Percentiles rank a stretch among this genome's conserved stretches.
Evolutionary conservation across 1,140 invertebrate species (phyloP).

Genomic region (Dermatophagoides farinae): DNA sequence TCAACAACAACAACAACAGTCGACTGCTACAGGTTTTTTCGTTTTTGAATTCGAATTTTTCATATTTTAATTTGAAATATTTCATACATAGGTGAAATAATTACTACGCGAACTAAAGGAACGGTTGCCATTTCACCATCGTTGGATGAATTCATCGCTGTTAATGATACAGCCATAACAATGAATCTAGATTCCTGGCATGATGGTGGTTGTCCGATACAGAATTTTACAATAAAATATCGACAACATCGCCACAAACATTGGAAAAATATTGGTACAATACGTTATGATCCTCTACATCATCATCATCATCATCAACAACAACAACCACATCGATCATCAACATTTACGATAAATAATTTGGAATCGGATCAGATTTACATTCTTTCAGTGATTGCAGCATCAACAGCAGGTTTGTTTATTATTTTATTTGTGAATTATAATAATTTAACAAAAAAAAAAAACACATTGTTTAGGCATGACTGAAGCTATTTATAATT

Average conservation of each 20-base stretch:
- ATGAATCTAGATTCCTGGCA: constrained; percentile 76
- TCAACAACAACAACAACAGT: constrained; percentile 66
- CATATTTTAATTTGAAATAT: neutral
- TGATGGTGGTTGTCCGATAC: constrained; percentile 82
- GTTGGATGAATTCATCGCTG: constrained; percentile 31
- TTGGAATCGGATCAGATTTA: constrained; percentile 17
- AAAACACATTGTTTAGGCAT: neutral
- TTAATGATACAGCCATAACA: constrained; percentile 67
- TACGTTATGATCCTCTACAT: neutral
- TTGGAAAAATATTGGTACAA: neutral
- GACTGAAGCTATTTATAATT: constrained; percentile 9
- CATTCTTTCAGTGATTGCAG: constrained; percentile 18
- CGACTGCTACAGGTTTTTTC: constrained; percentile 38
- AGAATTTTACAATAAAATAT: constrained; percentile 84
- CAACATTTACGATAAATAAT: constrained; percentile 3
- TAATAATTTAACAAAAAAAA: too few relatives aligned
- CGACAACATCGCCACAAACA: constrained; percentile 32
- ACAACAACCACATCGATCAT: neutral
- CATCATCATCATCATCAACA: neutral
- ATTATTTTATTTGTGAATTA: neutral
- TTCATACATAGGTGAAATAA: constrained; percentile 6
- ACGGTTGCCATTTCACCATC: constrained; percentile 22
- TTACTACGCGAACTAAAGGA: constrained; percentile 14
- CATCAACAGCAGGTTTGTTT: constrained; percentile 17
- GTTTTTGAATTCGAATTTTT: neutral